Conservation (phyloP, 2,113 vertebrate species). For the Datnioides undecimradiatus region DNA sequence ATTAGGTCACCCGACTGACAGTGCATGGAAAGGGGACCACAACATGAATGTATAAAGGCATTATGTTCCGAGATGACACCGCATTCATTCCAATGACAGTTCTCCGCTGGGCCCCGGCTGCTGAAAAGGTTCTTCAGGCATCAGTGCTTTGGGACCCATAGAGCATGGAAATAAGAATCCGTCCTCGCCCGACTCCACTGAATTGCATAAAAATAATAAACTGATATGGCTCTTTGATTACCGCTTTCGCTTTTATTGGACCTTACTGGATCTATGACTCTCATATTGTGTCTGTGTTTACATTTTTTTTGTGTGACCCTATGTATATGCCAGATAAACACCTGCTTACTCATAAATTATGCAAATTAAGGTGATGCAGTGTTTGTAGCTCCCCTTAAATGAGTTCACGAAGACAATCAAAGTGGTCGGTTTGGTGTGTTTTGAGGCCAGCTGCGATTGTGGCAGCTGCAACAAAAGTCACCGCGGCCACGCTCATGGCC, state of each 20-base stretch:
- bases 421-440: too few relatives aligned
- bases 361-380: background rate
- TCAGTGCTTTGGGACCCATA: constrained; percentile 8
- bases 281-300: background rate
- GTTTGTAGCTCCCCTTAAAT: background rate
- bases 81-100: constrained; percentile 7
- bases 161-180: constrained; percentile 6
- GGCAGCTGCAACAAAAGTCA: background rate
- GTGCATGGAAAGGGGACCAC: background rate
- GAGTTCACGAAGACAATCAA: too few relatives aligned
- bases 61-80: constrained; percentile 12
- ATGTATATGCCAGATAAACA: background rate
- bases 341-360: background rate
- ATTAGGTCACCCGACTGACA: constrained; percentile 36
- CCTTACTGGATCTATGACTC: background rate
- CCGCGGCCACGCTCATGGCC: too few relatives aligned
- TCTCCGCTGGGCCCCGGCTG: background rate
- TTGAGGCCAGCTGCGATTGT: background rate
- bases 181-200: background rate
- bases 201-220: background rate
- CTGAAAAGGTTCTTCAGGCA: constrained; percentile 38
- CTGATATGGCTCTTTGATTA: background rate
- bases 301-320: background rate
- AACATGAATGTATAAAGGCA: constrained; percentile 12
- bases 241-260: background rate